phyloP scores from a whole-genome alignment of 2,888 invertebrate species.

The Campoplex nolae region DNA sequence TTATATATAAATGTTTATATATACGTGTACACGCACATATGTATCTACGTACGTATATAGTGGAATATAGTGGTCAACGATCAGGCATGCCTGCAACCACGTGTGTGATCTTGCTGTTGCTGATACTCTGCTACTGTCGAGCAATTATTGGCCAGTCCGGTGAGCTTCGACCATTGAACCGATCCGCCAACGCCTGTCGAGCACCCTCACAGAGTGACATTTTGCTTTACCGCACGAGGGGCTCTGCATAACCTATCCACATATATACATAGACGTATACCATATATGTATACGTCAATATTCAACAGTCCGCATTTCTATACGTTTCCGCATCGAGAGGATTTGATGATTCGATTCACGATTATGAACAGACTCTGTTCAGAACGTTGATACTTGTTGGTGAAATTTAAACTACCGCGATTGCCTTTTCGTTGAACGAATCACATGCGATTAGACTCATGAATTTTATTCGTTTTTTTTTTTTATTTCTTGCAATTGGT shows the following conservation, averaged over 20 bases:
- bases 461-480: neutral
- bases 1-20: conserved; percentile 8
- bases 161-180: conserved; percentile 65
- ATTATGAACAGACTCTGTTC: conserved; percentile 18
- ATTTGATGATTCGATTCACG: conserved; percentile 51
- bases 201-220: conserved; percentile 67
- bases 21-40: neutral
- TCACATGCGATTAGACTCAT: neutral
- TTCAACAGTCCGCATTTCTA: conserved; percentile 18
- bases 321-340: conserved; percentile 14
- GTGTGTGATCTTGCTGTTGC: conserved; percentile 68
- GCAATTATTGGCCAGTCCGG: conserved; percentile 68
- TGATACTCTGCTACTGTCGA: conserved; percentile 60
- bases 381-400: conserved; percentile 1
- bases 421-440: neutral
- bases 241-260: conserved; percentile 30
- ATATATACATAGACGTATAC: conserved; percentile 1
- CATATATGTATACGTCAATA: conserved; percentile 1
- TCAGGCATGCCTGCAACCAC: conserved; percentile 63
- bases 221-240: conserved; percentile 66
- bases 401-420: neutral
- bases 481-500: neutral
- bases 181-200: conserved; percentile 69
- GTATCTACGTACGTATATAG: neutral
- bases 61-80: conserved; percentile 53